Base-by-base conservation (phyloP, 2,888 invertebrate genomes). In the Polymixis lichenea region DNA sequence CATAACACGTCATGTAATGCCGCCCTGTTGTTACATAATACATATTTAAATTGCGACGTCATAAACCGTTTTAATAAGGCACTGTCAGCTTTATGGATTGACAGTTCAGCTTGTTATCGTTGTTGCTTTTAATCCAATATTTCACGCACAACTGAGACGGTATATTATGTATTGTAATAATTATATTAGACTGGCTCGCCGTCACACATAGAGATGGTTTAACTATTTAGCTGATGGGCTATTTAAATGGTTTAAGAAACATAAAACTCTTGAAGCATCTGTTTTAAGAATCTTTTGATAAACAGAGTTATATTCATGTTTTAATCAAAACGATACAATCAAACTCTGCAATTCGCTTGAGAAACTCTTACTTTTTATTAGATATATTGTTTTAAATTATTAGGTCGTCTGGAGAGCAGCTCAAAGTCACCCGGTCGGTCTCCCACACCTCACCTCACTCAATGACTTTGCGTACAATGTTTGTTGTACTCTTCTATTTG, bases 321-420 rank as follows among this genome's bases (percentile, higher is more conserved):
- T 78, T 78, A 76, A 72, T 86, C 64, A 78, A 78, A 77, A 78
- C 72, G 58, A 82, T 78, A 82, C 61, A 67, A 76, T 64, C 72
- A 68, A 73, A 76, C 65, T 77, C 51, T 74, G 80, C 80, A 82
- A 85, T 78, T 80, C 71, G 62, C 65, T 81, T 79, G 69, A 72
- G 74, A 80, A 76, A 86, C 77, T 87, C 67, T 77, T 79, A 82
- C 77, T 81, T 83, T 87, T 80, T 88, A 88, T 86, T 86, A 85
- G 89, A 87, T 89, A 90, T 87, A 88, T 90, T 90, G 84, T 91
- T 91, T 91, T 82, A 88, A 91, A 90, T 91, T 94, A 91, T 91
- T 91, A 90, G 94, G 94, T 92, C 94, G 95, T 95, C 95, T 95
- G 90, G 95, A 95, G 95, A 95, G 89, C 95, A 90, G 84, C 80